Evolutionary conservation across 2,888 invertebrate species (phyloP).

Genomic region (Sarcophaga rosellei): DNA sequence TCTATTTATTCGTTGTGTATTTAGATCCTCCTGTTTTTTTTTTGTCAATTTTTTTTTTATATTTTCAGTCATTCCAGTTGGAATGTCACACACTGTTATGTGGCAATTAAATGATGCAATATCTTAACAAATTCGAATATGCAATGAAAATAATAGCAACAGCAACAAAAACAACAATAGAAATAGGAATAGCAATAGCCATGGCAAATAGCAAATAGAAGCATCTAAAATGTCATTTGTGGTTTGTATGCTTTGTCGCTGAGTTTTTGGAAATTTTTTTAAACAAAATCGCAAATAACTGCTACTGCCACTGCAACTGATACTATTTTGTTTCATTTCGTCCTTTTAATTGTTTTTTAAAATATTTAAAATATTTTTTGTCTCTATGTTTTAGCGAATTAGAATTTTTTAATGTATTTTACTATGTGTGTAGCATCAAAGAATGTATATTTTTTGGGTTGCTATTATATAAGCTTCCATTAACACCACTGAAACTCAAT

Average conservation of each 20-base stretch:
- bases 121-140: conserved; percentile 12
- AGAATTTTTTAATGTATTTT: background rate
- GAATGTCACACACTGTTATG: conserved; percentile 31
- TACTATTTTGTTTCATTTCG: background rate
- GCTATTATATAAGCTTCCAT: conserved; percentile 15
- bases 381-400: background rate
- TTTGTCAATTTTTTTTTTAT: conserved; percentile 35
- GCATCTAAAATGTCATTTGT: conserved; percentile 33
- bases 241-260: conserved; percentile 30
- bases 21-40: too few relatives aligned
- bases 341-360: background rate
- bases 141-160: background rate
- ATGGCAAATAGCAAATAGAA: background rate
- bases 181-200: background rate
- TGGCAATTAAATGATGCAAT: conserved; percentile 18
- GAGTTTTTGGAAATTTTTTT: conserved; percentile 4
- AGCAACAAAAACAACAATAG: background rate
- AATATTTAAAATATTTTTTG: background rate
- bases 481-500: conserved; percentile 51
- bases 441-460: conserved; percentile 9
- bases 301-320: conserved; percentile 25
- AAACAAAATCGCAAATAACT: conserved; percentile 55
- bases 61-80: conserved; percentile 55
- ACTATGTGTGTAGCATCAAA: conserved; percentile 40
- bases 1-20: background rate